Evolutionary conservation across 2,797 vertebrate genomes (phyloP).

Genomic region (Notamacropus eugenii): DNA sequence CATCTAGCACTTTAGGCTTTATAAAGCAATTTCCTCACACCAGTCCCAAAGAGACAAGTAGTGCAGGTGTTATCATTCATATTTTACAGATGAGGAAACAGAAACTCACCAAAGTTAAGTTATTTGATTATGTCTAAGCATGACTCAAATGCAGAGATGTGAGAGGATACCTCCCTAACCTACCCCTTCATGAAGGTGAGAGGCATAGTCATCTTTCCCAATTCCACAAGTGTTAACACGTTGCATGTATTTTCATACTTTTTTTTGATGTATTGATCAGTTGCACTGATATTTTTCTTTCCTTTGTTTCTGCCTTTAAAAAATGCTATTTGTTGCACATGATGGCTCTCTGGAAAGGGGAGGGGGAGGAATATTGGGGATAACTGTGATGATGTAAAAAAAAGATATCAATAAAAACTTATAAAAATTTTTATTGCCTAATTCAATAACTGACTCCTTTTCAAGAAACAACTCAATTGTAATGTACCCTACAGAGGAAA

Average conservation of each 20-base stretch:
- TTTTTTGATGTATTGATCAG: background rate
- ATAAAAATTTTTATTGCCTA: background rate
- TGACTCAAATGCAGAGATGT: background rate
- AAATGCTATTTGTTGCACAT: background rate
- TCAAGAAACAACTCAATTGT: background rate
- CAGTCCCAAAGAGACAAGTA: background rate
- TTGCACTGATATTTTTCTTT: background rate
- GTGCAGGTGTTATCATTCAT: background rate
- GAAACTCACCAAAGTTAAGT: background rate
- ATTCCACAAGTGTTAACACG: background rate
- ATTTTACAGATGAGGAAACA: background rate
- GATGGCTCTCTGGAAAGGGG: background rate
- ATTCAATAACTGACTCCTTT: background rate
- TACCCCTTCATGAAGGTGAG: background rate
- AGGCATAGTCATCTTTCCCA: background rate
- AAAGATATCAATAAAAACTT: background rate
- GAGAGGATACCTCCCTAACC: background rate
- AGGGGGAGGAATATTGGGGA: background rate
- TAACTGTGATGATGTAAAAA: background rate
- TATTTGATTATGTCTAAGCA: background rate
- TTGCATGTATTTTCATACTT: background rate
- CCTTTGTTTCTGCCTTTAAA: background rate
- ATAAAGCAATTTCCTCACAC: background rate
- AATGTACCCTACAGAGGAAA: background rate
- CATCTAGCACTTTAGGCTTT: background rate